Conservation (phyloP, 2,888 invertebrate species). For the Biston stratarius region DNA sequence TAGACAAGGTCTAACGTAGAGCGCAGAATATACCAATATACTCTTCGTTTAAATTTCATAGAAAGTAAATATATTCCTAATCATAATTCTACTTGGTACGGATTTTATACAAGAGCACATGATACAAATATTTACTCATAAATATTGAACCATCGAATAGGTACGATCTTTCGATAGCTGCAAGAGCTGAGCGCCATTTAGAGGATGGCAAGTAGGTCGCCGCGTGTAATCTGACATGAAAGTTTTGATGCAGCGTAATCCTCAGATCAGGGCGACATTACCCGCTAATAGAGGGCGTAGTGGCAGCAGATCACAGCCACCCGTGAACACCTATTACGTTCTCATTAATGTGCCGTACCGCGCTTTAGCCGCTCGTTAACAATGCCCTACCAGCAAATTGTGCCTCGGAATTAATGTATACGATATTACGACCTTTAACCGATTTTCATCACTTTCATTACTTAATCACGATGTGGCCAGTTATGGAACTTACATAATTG, state of each 20-base stretch:
- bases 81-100: too few relatives aligned
- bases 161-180: constrained; percentile 2
- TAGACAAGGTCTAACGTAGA: too few relatives aligned
- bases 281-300: constrained; percentile 44
- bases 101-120: too few relatives aligned
- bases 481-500: constrained; percentile 20
- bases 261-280: constrained; percentile 33
- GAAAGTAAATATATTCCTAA: too few relatives aligned
- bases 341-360: constrained; percentile 72
- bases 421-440: constrained; percentile 53
- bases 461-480: constrained; percentile 33
- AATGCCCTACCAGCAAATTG: constrained; percentile 68
- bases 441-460: constrained; percentile 47
- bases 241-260: constrained; percentile 36
- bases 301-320: constrained; percentile 60
- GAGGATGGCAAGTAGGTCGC: constrained; percentile 19
- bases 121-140: not conserved
- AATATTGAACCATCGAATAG: constrained; percentile 3
- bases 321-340: constrained; percentile 74
- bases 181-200: not conserved
- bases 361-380: constrained; percentile 72
- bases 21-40: too few relatives aligned
- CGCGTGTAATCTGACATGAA: constrained; percentile 17
- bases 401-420: constrained; percentile 68
- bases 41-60: too few relatives aligned